Percentiles rank a stretch among this genome's conserved stretches.
phyloP scores from a whole-genome alignment of 2,888 invertebrate genomes.

The Andricus quercusramuli region DNA sequence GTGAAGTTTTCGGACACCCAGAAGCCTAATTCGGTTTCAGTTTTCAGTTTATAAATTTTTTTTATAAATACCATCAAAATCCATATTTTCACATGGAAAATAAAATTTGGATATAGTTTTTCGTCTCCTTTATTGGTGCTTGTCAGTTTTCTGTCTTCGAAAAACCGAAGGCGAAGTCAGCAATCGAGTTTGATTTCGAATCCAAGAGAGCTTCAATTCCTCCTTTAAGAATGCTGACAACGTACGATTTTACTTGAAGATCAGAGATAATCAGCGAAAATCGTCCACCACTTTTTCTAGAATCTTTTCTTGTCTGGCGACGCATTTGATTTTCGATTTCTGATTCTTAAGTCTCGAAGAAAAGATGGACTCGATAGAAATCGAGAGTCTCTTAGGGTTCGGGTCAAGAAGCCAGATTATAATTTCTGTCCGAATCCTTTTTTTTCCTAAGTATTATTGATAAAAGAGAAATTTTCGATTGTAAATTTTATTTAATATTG shows the following conservation, averaged over 20 bases:
- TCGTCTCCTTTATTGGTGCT: background rate
- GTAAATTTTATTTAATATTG: no score
- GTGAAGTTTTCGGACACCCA: no score
- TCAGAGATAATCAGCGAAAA: constrained; percentile 69
- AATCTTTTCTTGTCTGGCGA: constrained; percentile 51
- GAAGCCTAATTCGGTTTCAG: no score
- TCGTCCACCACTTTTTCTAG: constrained; percentile 51
- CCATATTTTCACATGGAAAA: background rate
- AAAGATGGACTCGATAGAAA: constrained; percentile 8
- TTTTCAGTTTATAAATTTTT: no score
- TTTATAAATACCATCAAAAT: no score
- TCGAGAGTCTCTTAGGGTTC: constrained; percentile 9
- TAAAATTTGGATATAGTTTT: background rate
- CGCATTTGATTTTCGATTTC: constrained; percentile 47
- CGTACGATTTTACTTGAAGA: constrained; percentile 59
- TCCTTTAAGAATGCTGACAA: constrained; percentile 58
- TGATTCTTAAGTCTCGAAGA: background rate
- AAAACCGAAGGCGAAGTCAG: constrained; percentile 44
- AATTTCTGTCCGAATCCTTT: background rate
- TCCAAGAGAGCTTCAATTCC: constrained; percentile 12
- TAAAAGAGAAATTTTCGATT: no score
- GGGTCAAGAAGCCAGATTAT: constrained; percentile 5
- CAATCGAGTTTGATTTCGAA: constrained; percentile 48
- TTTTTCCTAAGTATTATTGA: background rate
- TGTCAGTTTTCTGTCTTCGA: constrained; percentile 1